Evolutionary conservation across 2,797 vertebrate species (phyloP).

Genomic region (Bradypus variegatus): DNA sequence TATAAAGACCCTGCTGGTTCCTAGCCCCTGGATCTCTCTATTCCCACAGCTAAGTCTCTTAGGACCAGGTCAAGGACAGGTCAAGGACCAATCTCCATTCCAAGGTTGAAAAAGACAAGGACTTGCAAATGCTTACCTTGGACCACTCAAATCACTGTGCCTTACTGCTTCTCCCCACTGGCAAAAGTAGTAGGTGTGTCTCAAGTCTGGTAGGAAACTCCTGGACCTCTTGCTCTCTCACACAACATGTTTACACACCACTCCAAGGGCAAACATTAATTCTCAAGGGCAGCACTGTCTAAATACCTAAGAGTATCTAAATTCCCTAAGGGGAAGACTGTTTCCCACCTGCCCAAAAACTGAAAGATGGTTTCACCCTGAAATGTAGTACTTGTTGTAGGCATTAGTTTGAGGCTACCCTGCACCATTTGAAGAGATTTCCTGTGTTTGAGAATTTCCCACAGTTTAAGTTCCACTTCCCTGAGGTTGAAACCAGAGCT

Average conservation of each 20-base stretch:
- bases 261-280: background rate
- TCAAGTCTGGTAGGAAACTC: background rate
- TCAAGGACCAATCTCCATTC: background rate
- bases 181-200: background rate
- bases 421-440: background rate
- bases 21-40: background rate
- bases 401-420: background rate
- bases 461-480: background rate
- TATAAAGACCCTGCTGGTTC: background rate
- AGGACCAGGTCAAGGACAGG: background rate
- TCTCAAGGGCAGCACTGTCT: background rate
- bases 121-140: background rate
- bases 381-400: background rate
- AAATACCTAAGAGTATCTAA: background rate
- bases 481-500: background rate
- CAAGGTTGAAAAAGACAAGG: background rate
- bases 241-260: background rate
- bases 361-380: background rate
- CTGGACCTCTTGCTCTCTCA: background rate
- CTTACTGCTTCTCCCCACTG: background rate
- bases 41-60: background rate
- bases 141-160: background rate
- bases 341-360: background rate
- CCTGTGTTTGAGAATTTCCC: background rate
- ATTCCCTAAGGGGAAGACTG: background rate